Evolutionary conservation across 1,140 invertebrate species (phyloP), one percentile per base, ranked within the genome.

Genomic region (Saccostrea cuccullata): DNA sequence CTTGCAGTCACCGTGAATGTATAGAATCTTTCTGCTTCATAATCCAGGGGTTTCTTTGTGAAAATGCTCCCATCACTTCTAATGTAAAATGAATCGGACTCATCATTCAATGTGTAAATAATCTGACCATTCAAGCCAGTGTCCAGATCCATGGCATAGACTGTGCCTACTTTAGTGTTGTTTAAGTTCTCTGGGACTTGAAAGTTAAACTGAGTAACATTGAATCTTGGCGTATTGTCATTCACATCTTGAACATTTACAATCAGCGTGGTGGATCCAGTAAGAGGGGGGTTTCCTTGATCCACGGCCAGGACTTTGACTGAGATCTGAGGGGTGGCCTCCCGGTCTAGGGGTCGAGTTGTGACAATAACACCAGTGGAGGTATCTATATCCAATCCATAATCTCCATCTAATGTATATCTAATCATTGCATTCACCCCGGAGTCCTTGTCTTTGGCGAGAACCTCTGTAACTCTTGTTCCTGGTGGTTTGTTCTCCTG

Each of bases 221-320:
- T 97, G 93, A 99, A 98, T 12, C 97, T 95, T 0, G 99, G 99
- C 0, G 97, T 94, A 95, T 99, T 98, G 94, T 99, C 98, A 94
- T 99, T 99, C 0, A 97, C 96, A 94, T 99, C 98, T n/a, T 97
- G 96, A 40, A 99, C 97, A 93, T 97, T 96, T 47, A 99, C 97
- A 92, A 97, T 97, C 0, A 99, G 97, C 23, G 97, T 97, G 0
- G 98, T 96, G 4, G 97, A 98, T 15, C 98, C 98, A 3, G 91
- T 92, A n/a, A 98, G 94, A 0, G 98, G 98, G 0, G 98, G 98
- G 15, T 96, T 96, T 1, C 99, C 99, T 23, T 86, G 86, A 93
- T 99, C 99, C 55, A 97, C 95, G 0, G 98, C 99, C 94, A 99
- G 98, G 86, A 99, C 98, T 11, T 98, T 96, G 90, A 99, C 96